Conservation (phyloP, 2,888 invertebrate species). For the Polia nebulosa region DNA sequence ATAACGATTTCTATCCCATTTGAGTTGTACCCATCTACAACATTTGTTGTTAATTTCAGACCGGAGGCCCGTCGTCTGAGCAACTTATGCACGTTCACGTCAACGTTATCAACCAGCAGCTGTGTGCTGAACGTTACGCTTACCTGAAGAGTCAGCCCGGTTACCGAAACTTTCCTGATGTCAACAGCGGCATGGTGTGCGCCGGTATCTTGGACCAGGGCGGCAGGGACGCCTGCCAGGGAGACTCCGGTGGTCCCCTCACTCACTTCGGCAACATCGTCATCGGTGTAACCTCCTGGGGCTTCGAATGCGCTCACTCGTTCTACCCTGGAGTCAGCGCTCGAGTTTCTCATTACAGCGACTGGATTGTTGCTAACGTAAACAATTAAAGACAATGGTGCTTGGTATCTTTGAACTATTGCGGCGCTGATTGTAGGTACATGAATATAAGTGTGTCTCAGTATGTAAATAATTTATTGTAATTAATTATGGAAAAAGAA, state of each 20-base stretch:
- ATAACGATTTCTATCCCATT: no score
- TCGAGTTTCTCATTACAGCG: conserved; percentile 77
- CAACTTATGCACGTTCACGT: conserved; percentile 64
- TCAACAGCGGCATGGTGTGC: conserved; percentile 73
- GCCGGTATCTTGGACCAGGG: conserved; percentile 72
- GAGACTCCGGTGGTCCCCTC: conserved; percentile 90
- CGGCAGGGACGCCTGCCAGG: conserved; percentile 83
- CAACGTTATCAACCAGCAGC: conserved; percentile 69
- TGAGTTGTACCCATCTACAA: background rate
- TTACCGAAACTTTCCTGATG: conserved; percentile 59
- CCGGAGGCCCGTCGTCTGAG: conserved; percentile 6
- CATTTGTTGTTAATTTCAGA: background rate
- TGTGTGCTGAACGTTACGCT: conserved; percentile 73
- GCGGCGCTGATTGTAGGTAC: no score
- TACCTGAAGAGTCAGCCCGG: conserved; percentile 57
- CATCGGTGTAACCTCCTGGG: conserved; percentile 88
- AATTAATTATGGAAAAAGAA: no score
- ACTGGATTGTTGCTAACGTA: conserved; percentile 74
- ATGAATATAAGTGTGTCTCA: no score
- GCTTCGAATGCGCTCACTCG: conserved; percentile 84
- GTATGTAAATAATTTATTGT: background rate
- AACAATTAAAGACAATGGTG: background rate
- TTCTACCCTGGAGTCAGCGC: conserved; percentile 88
- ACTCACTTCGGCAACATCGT: conserved; percentile 73
- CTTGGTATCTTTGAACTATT: no score